phyloP scores from a whole-genome alignment of 2,797 vertebrate species.

The Galagoides demidoff region DNA sequence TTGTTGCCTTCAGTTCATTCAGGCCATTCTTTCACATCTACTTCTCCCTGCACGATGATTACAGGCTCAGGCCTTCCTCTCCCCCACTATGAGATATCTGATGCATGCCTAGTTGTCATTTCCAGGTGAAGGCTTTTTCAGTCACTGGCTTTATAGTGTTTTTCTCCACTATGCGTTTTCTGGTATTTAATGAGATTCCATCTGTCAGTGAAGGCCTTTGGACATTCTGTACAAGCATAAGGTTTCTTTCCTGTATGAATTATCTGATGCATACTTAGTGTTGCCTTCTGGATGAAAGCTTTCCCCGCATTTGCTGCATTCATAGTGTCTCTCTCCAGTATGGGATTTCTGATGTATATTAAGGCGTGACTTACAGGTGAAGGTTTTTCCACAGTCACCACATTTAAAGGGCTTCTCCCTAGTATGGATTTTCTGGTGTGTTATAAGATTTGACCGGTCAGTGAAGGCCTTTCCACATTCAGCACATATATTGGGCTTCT shows the following conservation, averaged over 20 bases:
- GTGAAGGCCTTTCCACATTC: too few species aligned
- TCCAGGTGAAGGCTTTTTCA: conserved; percentile 43
- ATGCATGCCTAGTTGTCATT: neutral
- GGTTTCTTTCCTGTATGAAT: conserved; percentile 76
- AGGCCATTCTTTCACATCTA: neutral
- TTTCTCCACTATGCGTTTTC: conserved; percentile 66
- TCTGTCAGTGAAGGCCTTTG: conserved; percentile 65
- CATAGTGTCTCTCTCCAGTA: too few species aligned
- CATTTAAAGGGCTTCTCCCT: too few species aligned
- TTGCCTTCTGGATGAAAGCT: too few species aligned
- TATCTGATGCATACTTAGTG: conserved; percentile 49
- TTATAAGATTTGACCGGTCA: too few species aligned
- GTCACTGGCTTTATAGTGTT: conserved; percentile 23
- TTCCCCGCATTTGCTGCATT: too few species aligned
- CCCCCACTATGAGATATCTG: neutral
- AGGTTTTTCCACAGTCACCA: too few species aligned
- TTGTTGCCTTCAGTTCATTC: conserved; percentile 1
- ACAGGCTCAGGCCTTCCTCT: neutral
- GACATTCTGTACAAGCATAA: conserved; percentile 66
- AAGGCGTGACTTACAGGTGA: too few species aligned
- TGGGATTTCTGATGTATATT: too few species aligned
- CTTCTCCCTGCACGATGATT: neutral
- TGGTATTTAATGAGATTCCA: conserved; percentile 68
- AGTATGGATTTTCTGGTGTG: too few species aligned
- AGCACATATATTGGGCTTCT: too few species aligned